Percentiles rank a stretch among this genome's conserved stretches.
phyloP scores from a whole-genome alignment of 2,888 invertebrate species.

The Tenthredo mesomela region DNA sequence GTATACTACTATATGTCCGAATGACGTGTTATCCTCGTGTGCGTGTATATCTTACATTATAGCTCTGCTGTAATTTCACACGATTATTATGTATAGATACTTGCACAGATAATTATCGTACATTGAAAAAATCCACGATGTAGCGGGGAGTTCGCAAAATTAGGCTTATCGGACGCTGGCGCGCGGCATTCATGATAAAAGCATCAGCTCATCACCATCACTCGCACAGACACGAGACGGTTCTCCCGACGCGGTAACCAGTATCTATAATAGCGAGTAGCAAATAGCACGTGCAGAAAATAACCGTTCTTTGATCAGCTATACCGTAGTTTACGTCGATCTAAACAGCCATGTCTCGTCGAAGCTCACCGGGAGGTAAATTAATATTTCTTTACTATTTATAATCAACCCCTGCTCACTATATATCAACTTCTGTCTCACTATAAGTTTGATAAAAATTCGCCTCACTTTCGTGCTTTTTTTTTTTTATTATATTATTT shows the following conservation, averaged over 20 bases:
- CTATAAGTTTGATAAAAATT: not conserved
- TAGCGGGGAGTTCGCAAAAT: slow-evolving; percentile 3
- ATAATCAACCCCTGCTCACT: not conserved
- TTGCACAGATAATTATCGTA: not conserved
- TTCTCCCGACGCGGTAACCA: not conserved
- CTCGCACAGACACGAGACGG: not conserved
- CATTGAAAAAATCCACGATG: not conserved
- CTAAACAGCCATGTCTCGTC: not conserved
- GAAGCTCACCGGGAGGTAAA: slow-evolving; percentile 6
- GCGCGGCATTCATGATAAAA: slow-evolving; percentile 2
- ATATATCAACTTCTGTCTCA: not conserved
- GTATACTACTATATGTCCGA: not conserved
- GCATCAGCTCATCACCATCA: slow-evolving; percentile 10
- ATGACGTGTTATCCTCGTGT: not conserved
- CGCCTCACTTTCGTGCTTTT: not conserved
- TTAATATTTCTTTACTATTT: not conserved
- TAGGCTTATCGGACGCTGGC: not conserved
- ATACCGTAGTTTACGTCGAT: not conserved
- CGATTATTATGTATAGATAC: not conserved
- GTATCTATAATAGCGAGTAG: not conserved
- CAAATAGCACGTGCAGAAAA: slow-evolving; percentile 7
- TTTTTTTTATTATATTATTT: not conserved
- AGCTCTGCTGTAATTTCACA: not conserved
- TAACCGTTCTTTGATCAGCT: not conserved
- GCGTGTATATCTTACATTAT: not conserved